phyloP scores from a whole-genome alignment of 2,113 vertebrate species.

The Nycticryphes semicollaris region DNA sequence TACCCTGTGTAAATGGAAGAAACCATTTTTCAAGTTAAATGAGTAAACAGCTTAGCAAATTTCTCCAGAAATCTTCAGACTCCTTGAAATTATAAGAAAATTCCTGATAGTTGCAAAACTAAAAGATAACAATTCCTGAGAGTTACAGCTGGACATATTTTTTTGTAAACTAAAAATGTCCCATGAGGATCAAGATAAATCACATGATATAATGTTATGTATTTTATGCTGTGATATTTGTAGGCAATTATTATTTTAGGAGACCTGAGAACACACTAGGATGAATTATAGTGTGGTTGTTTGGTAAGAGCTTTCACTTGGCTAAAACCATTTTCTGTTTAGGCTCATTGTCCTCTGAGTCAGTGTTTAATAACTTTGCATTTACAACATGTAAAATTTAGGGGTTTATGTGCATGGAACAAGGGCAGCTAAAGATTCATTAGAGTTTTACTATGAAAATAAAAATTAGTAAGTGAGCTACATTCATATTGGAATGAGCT shows the following conservation, averaged over 20 bases:
- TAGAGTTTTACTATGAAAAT: not conserved
- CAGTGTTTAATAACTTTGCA: not conserved
- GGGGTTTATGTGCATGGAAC: accelerated
- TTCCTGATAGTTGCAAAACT: not conserved
- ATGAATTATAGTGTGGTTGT: not conserved
- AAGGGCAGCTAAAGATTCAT: not conserved
- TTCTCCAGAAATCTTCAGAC: not conserved
- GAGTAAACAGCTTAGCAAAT: not conserved
- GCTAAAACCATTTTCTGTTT: not conserved
- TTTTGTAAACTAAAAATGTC: not conserved
- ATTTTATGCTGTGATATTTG: not conserved
- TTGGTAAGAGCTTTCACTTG: not conserved
- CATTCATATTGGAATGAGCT: not conserved
- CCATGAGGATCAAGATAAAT: not conserved
- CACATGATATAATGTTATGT: not conserved
- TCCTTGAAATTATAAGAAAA: not conserved
- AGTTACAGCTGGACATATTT: not conserved
- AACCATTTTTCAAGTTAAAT: not conserved
- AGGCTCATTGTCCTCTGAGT: not conserved
- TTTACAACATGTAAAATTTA: not conserved
- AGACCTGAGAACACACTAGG: not conserved
- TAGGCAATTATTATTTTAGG: not conserved
- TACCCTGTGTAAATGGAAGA: not conserved
- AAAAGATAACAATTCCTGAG: not conserved
- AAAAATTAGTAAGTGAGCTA: not conserved